Base-by-base conservation (phyloP, 2,888 invertebrate genomes). In the Caenorhabditis doughertyi region DNA sequence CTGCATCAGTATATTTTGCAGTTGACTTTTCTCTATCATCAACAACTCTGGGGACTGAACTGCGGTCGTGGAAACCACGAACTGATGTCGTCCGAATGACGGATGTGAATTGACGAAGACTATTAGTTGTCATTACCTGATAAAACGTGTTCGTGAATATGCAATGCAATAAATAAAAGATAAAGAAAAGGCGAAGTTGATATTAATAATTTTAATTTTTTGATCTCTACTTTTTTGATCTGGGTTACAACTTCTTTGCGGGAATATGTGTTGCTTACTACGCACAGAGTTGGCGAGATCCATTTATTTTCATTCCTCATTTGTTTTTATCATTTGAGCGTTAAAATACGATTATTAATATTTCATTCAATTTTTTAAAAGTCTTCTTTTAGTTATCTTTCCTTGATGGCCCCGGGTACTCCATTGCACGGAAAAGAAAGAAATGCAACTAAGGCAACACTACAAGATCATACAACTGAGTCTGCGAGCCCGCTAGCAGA, bases 21-120 rank as follows among this genome's bases (percentile, higher is more conserved):
- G 70, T 62, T 5, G 83, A 71, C 70, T 89, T 90, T 60, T 87
- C 88, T 16, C 89, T 80, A 79, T 91, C 91, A 70, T 91, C 91
- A 9, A 87, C 89, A 8, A 91, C 86, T 39, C 91, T 81, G 8
- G 91, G 91, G 1, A 91, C 90, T 18, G 84, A 74, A 42, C 89
- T 88, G 16, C 87, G 76, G 73, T 91, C 90, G 76, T 91, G 90
- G 42, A 87, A 76, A 11, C 55, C 21, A 9, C 87, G 80, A 29
- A 65, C 65, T 8, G 82, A 81, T 11, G 62, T 77, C n/a, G 72
- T 67, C 21, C 64, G 64, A 35, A 65, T 32, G 16, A 72, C 23
- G 1, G 64, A 44, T 21, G 67, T 72, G 25, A 67, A 60, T 16
- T 62, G 58, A 18, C 62, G 27, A 1, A 72, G 21, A 47, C 67